A percentile compares a stretch with the other conserved stretches of the same genome.
phyloP scores from a whole-genome alignment of 2,797 vertebrate genomes.

The Xenopus petersii region DNA sequence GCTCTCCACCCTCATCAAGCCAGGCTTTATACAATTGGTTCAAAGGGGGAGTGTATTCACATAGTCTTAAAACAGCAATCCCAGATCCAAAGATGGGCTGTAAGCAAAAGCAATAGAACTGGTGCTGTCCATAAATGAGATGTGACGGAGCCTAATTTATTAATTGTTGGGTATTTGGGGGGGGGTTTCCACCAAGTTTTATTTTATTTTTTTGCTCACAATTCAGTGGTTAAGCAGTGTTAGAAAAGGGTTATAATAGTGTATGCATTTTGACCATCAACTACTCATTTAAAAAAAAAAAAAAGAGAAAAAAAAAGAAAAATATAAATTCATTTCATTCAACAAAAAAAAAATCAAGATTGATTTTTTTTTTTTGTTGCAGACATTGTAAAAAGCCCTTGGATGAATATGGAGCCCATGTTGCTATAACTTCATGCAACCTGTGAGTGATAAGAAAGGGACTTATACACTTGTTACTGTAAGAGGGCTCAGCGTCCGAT shows the following conservation, averaged over 20 bases:
- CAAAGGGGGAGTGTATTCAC: conserved; percentile 16
- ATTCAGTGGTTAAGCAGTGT: background rate
- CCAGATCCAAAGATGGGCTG: conserved; percentile 35
- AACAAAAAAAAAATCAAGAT: too few relatives aligned
- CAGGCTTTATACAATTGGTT: conserved; percentile 14
- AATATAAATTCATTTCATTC: too few relatives aligned
- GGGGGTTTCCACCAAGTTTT: background rate
- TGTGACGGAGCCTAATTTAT: background rate
- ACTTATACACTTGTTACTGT: background rate
- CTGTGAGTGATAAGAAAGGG: too few relatives aligned
- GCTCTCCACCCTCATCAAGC: background rate
- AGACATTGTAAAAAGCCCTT: too few relatives aligned
- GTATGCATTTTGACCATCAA: background rate
- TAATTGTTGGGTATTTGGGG: background rate
- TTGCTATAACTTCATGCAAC: background rate
- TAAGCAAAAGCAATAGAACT: conserved; percentile 38
- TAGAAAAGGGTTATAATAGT: background rate
- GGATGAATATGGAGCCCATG: too few relatives aligned
- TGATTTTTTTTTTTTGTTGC: too few relatives aligned
- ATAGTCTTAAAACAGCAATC: conserved; percentile 40
- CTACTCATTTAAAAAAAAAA: background rate
- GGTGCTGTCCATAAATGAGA: conserved; percentile 21
- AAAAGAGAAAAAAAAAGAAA: background rate
- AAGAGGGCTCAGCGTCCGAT: background rate
- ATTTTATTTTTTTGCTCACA: background rate